Conservation (phyloP, 2,113 vertebrate species). For the Dicrurus megarhynchus region DNA sequence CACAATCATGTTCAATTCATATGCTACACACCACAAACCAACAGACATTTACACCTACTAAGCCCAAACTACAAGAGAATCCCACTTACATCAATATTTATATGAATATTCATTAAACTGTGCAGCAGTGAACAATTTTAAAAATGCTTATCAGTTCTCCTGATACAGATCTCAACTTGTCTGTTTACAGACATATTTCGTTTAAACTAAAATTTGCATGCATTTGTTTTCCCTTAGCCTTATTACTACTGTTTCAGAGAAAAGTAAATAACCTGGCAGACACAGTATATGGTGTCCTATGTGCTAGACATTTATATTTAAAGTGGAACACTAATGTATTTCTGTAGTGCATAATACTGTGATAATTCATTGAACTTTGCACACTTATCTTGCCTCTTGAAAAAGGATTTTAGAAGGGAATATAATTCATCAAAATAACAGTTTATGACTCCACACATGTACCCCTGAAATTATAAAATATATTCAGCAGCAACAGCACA, state of each 20-base stretch:
- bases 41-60: not conserved
- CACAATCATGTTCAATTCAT: not conserved
- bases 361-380: not conserved
- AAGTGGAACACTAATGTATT: not conserved
- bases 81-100: not conserved
- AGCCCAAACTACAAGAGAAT: not conserved
- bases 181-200: not conserved
- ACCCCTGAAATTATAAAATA: not conserved
- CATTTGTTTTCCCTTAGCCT: not conserved
- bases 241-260: not conserved
- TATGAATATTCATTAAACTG: not conserved
- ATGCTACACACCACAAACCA: not conserved
- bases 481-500: not conserved
- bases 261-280: not conserved
- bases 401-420: not conserved
- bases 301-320: not conserved
- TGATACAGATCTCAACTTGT: not conserved
- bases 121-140: not conserved
- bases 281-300: not conserved
- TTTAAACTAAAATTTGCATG: not conserved
- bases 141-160: not conserved
- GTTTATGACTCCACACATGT: not conserved
- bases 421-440: not conserved
- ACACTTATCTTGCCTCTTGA: not conserved
- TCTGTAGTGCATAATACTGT: not conserved